phyloP scores from a whole-genome alignment of 2,797 vertebrate species.

The Clangula hyemalis region DNA sequence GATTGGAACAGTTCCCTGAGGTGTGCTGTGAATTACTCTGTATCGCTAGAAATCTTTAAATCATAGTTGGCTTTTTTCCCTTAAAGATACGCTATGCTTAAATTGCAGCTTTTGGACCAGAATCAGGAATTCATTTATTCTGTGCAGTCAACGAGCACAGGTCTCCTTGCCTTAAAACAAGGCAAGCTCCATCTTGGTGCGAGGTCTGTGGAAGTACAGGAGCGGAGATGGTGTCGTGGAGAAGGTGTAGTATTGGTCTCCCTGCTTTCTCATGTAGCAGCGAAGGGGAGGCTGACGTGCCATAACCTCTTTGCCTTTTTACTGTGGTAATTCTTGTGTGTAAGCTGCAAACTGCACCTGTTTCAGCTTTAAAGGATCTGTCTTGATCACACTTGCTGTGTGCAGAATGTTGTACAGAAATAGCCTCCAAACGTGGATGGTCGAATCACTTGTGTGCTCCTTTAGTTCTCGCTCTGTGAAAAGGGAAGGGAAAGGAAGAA shows the following conservation, averaged over 20 bases:
- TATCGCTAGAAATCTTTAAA: neutral
- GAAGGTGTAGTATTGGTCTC: neutral
- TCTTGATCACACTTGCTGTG: accelerated
- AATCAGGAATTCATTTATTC: neutral
- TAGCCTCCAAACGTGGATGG: neutral
- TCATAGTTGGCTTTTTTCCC: neutral
- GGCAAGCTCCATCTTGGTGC: neutral
- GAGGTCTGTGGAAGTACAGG: neutral
- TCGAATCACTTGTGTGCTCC: neutral
- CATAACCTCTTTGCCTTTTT: neutral
- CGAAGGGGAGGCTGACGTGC: neutral
- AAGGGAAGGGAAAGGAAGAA: neutral
- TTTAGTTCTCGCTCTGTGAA: neutral
- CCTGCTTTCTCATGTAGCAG: neutral
- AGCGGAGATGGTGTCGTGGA: neutral
- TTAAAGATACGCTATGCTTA: neutral
- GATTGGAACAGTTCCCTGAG: neutral
- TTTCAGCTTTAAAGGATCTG: neutral
- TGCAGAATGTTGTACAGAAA: neutral
- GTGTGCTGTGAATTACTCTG: neutral
- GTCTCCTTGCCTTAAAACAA: neutral
- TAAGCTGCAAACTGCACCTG: neutral
- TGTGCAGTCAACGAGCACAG: neutral
- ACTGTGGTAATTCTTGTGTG: neutral
- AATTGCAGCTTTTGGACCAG: neutral